Percentiles rank a stretch among this genome's conserved stretches.
Evolutionary conservation across 1,140 invertebrate genomes (phyloP).

Genomic region (Antheraea mylitta): DNA sequence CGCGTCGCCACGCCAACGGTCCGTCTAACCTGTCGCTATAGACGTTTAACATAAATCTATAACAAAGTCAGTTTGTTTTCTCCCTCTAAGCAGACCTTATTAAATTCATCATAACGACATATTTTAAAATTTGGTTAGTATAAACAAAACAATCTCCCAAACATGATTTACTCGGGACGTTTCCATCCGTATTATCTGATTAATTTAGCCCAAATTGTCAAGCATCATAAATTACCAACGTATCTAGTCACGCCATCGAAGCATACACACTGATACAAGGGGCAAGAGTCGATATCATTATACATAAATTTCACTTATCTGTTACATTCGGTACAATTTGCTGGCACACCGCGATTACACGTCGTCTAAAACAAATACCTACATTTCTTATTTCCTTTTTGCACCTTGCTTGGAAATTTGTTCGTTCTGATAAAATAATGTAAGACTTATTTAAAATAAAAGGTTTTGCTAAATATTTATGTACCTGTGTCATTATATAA

Average conservation of each 20-base stretch:
- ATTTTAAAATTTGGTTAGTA: background rate
- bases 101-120: too few species aligned
- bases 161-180: constrained; percentile 23
- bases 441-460: too few species aligned
- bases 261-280: constrained; percentile 48
- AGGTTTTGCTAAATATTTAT: too few species aligned
- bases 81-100: too few species aligned
- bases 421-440: too few species aligned
- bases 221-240: constrained; percentile 42
- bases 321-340: constrained; percentile 46
- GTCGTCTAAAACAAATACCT: constrained; percentile 12
- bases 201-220: constrained; percentile 43
- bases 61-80: too few species aligned
- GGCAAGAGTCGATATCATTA: constrained; percentile 51
- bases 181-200: constrained; percentile 25
- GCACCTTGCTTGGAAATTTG: background rate
- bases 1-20: too few species aligned
- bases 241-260: constrained; percentile 44
- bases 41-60: too few species aligned
- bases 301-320: constrained; percentile 56
- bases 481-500: too few species aligned
- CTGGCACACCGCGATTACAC: constrained; percentile 26
- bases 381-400: background rate
- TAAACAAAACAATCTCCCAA: constrained; percentile 3
- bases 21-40: too few species aligned